Evolutionary conservation across 2,888 invertebrate species (phyloP).

Genomic region (Mellilla xanthometata): DNA sequence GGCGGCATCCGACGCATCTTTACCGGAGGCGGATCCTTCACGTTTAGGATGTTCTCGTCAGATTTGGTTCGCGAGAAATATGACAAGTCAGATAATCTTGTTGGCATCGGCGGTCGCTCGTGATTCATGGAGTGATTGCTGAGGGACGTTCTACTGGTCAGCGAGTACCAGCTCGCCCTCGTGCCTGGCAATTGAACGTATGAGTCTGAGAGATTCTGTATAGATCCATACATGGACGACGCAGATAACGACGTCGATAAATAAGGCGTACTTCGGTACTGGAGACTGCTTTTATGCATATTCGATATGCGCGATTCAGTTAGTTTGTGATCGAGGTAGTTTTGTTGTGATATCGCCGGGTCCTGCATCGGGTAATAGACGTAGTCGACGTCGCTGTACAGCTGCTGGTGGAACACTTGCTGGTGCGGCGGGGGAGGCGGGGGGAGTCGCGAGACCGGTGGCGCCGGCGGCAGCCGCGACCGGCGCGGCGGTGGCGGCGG

Average conservation of each 20-base stretch:
- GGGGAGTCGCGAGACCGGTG: conserved; percentile 84
- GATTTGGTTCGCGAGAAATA: conserved; percentile 88
- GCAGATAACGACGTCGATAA: conserved; percentile 86
- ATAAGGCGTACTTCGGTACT: conserved; percentile 93
- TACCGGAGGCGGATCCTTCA: conserved; percentile 74
- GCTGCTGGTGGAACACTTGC: conserved; percentile 93
- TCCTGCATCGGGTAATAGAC: conserved; percentile 96
- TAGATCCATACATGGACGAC: conserved; percentile 89
- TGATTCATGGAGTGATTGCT: conserved; percentile 85
- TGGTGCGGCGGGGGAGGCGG: conserved; percentile 90
- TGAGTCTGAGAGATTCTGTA: conserved; percentile 90
- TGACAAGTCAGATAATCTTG: conserved; percentile 73
- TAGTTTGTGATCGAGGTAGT: conserved; percentile 94
- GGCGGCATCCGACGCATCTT: conserved; percentile 81
- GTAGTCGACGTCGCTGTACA: conserved; percentile 95
- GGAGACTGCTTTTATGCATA: conserved; percentile 86
- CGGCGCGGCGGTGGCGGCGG: conserved; percentile 82
- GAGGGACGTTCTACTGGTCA: conserved; percentile 80
- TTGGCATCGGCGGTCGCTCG: conserved; percentile 85
- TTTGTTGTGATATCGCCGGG: conserved; percentile 94
- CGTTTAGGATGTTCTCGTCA: conserved; percentile 90
- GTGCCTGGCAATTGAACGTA: conserved; percentile 86
- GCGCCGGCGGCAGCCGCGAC: conserved; percentile 87
- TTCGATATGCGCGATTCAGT: conserved; percentile 86
- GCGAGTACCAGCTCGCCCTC: conserved; percentile 85